phyloP scores from a whole-genome alignment of 2,113 vertebrate genomes.

The Arizona elegans region DNA sequence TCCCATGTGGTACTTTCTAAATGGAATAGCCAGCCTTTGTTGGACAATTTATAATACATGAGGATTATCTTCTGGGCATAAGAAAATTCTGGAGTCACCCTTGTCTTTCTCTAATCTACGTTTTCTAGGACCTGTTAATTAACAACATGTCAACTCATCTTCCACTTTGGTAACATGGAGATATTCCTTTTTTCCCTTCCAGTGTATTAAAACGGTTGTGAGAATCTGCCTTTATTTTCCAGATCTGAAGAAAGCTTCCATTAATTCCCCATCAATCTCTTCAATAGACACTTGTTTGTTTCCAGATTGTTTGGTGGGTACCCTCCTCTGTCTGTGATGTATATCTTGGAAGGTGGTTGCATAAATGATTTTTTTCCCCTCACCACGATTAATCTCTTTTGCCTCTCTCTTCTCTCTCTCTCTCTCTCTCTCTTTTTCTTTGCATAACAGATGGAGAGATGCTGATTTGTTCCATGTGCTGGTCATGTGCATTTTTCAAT shows the following conservation, averaged over 20 bases:
- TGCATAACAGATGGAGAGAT: constrained; percentile 48
- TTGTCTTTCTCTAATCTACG: not conserved
- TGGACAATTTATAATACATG: not conserved
- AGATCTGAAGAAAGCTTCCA: not conserved
- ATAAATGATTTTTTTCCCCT: not conserved
- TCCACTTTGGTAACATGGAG: not conserved
- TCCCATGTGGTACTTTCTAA: not conserved
- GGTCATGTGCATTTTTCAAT: constrained; percentile 28
- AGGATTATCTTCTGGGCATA: not conserved
- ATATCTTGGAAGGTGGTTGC: not conserved
- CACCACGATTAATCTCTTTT: constrained; percentile 44
- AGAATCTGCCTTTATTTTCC: not conserved
- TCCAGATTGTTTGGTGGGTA: constrained; percentile 7
- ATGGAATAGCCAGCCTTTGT: not conserved
- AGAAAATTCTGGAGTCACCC: not conserved
- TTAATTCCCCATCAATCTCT: constrained; percentile 27
- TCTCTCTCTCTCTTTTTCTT: not conserved
- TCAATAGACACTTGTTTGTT: constrained; percentile 9
- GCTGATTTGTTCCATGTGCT: constrained; percentile 25
- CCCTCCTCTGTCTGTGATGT: not conserved
- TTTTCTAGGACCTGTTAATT: not conserved
- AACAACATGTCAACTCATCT: not conserved
- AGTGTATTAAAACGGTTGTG: not conserved
- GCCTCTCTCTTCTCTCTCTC: not conserved
- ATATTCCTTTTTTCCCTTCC: not conserved